Evolutionary conservation across 2,797 vertebrate species (phyloP).

Genomic region (Helarctos malayanus): DNA sequence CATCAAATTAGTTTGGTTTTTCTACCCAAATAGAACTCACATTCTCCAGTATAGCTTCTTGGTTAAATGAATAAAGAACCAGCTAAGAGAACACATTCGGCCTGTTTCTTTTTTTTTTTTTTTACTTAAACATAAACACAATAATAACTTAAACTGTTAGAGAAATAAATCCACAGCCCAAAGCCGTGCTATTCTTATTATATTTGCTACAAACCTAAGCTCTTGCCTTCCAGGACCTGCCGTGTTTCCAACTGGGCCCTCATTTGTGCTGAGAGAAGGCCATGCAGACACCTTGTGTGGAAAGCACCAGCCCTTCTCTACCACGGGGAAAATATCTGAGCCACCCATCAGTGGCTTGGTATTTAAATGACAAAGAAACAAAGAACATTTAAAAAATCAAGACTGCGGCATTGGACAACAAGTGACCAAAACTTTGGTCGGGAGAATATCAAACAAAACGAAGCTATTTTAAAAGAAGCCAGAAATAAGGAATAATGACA

Average conservation of each 20-base stretch:
- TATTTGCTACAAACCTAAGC: slow-evolving; percentile 9
- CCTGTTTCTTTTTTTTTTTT: neutral
- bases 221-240: slow-evolving; percentile 55
- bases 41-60: slow-evolving; percentile 32
- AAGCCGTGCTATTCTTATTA: neutral
- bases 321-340: neutral
- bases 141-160: slow-evolving; percentile 64
- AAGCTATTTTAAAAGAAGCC: slow-evolving; percentile 85
- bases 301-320: slow-evolving; percentile 70
- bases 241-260: slow-evolving; percentile 56
- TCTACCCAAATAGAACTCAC: slow-evolving; percentile 15
- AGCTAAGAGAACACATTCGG: slow-evolving; percentile 61
- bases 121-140: slow-evolving; percentile 55
- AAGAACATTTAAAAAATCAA: slow-evolving; percentile 65
- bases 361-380: slow-evolving; percentile 56
- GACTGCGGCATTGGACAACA: slow-evolving; percentile 64
- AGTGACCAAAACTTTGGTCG: slow-evolving; percentile 75
- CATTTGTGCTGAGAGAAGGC: slow-evolving; percentile 70
- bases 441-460: slow-evolving; percentile 79
- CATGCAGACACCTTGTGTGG: neutral
- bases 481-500: slow-evolving; percentile 87
- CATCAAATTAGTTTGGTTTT: neutral
- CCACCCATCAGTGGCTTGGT: slow-evolving; percentile 28
- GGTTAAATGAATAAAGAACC: slow-evolving; percentile 53
- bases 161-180: slow-evolving; percentile 70